These are phyloP conservation scores for Eulemur mongoz DNA, from an alignment of 2,797 vertebrate species.

Conservation along the genomic window DNA sequence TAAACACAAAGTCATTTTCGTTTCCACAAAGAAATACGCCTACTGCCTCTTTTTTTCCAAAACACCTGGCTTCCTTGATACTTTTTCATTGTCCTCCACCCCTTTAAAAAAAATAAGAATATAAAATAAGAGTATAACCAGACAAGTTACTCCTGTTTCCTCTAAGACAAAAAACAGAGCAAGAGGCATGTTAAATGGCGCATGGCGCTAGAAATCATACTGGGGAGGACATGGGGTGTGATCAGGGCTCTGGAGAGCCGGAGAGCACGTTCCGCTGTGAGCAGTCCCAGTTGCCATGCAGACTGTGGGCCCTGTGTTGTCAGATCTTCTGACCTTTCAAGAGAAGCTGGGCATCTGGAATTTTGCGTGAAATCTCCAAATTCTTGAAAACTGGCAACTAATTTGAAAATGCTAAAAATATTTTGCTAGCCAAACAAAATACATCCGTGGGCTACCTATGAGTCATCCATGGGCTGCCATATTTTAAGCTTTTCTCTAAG, in stretches of 20 bases:
- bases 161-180: background rate
- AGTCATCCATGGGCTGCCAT: background rate
- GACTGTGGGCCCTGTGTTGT: background rate
- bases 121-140: background rate
- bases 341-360: background rate
- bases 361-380: background rate
- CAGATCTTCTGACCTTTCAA: background rate
- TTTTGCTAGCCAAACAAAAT: background rate
- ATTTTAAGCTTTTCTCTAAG: background rate
- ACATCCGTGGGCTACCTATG: background rate
- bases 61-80: background rate
- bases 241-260: background rate
- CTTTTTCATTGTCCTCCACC: background rate
- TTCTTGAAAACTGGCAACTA: background rate
- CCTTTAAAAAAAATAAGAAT: background rate
- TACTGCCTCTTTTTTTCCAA: background rate
- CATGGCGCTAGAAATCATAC: background rate
- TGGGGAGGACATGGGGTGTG: background rate
- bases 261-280: background rate
- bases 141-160: constrained; percentile 6
- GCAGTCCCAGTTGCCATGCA: background rate
- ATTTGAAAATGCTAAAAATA: background rate
- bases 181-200: background rate
- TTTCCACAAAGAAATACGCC: background rate
- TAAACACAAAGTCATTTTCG: background rate